These are phyloP conservation scores for Prionace glauca DNA, from an alignment of 2,797 vertebrate genomes.

Conservation along the genomic window DNA sequence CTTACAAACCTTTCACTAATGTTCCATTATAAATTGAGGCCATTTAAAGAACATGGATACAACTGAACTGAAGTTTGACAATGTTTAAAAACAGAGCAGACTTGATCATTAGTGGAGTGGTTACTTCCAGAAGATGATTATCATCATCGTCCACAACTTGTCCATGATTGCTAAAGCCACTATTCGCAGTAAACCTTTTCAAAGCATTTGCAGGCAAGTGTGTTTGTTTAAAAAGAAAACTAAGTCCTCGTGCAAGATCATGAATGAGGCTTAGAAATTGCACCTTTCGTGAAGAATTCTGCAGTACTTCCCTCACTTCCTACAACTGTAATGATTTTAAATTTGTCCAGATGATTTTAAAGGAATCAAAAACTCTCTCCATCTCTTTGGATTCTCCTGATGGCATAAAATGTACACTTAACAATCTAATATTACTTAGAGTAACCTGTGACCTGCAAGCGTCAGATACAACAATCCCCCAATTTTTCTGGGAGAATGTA, in stretches of 20 bases:
- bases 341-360: not conserved
- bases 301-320: not conserved
- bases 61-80: not conserved
- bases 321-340: not conserved
- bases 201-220: slow-evolving; percentile 42
- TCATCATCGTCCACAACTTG: not conserved
- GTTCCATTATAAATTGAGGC: not conserved
- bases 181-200: slow-evolving; percentile 42
- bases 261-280: no score
- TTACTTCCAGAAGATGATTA: no score
- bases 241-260: no score
- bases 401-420: not conserved
- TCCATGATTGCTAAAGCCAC: slow-evolving; percentile 52
- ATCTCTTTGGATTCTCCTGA: not conserved
- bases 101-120: no score
- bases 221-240: no score
- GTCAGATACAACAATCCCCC: no score
- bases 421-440: not conserved
- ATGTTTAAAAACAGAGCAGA: not conserved
- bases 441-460: not conserved
- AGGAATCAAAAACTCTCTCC: not conserved
- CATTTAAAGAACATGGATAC: not conserved
- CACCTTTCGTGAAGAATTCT: no score
- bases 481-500: not conserved
- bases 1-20: not conserved